Evolutionary conservation across 2,113 vertebrate genomes (phyloP), one percentile per base, ranked within the genome.

Genomic region (Thamnaconus septentrionalis): DNA sequence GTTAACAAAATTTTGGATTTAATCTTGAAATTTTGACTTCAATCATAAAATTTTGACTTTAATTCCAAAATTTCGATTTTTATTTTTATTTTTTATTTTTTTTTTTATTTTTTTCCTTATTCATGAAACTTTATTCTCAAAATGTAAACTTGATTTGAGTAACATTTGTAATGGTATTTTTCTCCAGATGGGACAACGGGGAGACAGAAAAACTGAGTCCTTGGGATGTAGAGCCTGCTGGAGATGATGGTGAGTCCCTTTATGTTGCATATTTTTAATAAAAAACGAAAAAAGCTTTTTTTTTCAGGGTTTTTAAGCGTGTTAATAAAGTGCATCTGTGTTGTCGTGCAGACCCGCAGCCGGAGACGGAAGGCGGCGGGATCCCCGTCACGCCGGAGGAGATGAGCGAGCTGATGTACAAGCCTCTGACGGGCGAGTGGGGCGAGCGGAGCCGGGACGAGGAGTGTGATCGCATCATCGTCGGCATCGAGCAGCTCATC

Each of bases 141-240:
- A 45, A 45, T 5, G 44, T 45, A 45, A 5, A 45, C 7, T 4
- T 7, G 4, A 7, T 7, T 51, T 1, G 1, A 11, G 10, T 1
- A 3, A n/a, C 42, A 41, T 5, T n/a, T 57, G 0, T 41, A 52
- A 31, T n/a, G 48, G 31, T 46, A 6, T 52, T 44, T 58, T 56
- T 1, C 71, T 41, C 63, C 85, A 99, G 97, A 52, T 99, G 97
- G 97, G 97, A 99, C 85, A 98, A 97, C 4, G 94, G 94, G 8
- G 97, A 99, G 88, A 94, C 75, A 4, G 97, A 99, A 85, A 96
- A 95, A 70, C 92, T 99, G 59, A 99, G 97, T 80, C 96, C 96
- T 0, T 98, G 96, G 97, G 97, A 99, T 75, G 94, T 99, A 88
- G 97, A 99, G 50, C 92, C 94, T 61, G 95, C 98, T 90, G 92